A percentile compares a stretch with the other conserved stretches of the same genome.
Conservation (phyloP, 2,888 invertebrate species). For the Helicoverpa assulta region DNA sequence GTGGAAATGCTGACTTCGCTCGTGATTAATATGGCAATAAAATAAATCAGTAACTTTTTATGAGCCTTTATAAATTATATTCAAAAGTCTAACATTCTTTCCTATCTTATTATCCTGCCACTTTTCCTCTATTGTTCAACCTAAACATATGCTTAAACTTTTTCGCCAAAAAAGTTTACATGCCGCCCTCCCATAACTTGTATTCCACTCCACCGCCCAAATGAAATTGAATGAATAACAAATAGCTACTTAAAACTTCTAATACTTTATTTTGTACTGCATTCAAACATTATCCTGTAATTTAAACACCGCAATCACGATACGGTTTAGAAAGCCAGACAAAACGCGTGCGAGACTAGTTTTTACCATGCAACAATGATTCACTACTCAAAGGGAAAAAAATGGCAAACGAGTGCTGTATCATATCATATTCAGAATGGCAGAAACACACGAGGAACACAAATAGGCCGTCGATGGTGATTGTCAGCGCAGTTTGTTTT, state of each 20-base stretch:
- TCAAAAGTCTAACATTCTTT: too few relatives aligned
- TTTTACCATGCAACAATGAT: slow-evolving; percentile 40
- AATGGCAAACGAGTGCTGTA: slow-evolving; percentile 20
- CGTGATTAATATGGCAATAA: neutral
- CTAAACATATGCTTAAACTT: neutral
- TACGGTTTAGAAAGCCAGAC: slow-evolving; percentile 5
- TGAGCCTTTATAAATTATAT: too few relatives aligned
- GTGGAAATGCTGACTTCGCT: neutral
- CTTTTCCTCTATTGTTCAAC: too few relatives aligned
- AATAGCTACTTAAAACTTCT: neutral
- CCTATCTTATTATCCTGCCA: too few relatives aligned
- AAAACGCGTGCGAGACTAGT: slow-evolving; percentile 19
- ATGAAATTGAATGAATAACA: slow-evolving; percentile 3
- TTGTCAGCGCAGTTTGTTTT: slow-evolving; percentile 78
- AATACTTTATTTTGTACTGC: neutral
- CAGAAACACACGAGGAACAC: slow-evolving; percentile 44
- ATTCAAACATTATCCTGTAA: neutral
- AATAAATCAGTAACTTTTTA: too few relatives aligned
- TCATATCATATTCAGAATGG: slow-evolving; percentile 52
- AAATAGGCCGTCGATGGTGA: slow-evolving; percentile 66
- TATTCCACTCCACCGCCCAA: neutral
- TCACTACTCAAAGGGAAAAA: slow-evolving; percentile 52
- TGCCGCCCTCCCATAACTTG: neutral
- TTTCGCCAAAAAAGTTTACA: neutral
- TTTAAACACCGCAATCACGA: neutral